These are phyloP conservation scores for Spea multiplicata DNA, from an alignment of 2,113 vertebrate species.

Conservation along the genomic window DNA sequence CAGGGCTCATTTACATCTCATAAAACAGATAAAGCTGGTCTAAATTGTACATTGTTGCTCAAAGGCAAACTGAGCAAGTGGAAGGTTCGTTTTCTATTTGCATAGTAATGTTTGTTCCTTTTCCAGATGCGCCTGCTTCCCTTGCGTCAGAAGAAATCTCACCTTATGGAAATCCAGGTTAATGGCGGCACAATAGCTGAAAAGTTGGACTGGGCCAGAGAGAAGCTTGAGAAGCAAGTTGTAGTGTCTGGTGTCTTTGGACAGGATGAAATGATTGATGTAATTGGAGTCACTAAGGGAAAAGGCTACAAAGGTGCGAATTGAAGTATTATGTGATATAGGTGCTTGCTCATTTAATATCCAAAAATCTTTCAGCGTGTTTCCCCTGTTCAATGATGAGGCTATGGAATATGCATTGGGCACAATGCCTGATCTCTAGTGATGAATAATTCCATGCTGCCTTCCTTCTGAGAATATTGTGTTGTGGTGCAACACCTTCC, in stretches of 20 bases:
- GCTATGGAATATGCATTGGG: background rate
- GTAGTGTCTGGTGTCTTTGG: slow-evolving; percentile 78
- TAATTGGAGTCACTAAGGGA: slow-evolving; percentile 96
- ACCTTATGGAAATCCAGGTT: slow-evolving; percentile 97
- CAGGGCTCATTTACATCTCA: too few relatives aligned
- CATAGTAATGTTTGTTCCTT: background rate
- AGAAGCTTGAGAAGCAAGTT: slow-evolving; percentile 90
- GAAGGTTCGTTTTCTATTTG: background rate
- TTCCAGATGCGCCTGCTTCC: slow-evolving; percentile 91
- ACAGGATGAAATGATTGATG: slow-evolving; percentile 97
- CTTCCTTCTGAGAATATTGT: background rate
- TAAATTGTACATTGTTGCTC: too few relatives aligned
- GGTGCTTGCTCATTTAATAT: background rate
- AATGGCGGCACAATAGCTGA: slow-evolving; percentile 87
- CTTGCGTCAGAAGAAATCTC: slow-evolving; percentile 90
- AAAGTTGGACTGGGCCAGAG: slow-evolving; percentile 94
- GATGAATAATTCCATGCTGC: background rate
- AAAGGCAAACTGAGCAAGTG: too few relatives aligned
- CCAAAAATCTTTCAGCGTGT: too few relatives aligned
- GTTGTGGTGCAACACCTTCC: too few relatives aligned
- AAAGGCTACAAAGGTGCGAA: slow-evolving; percentile 92
- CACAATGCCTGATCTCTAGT: background rate
- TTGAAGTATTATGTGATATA: background rate
- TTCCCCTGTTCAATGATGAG: background rate
- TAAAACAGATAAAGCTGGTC: too few relatives aligned